Percentiles rank a stretch among this genome's conserved stretches.
phyloP scores from a whole-genome alignment of 2,113 vertebrate genomes.

The Camelus bactrianus region DNA sequence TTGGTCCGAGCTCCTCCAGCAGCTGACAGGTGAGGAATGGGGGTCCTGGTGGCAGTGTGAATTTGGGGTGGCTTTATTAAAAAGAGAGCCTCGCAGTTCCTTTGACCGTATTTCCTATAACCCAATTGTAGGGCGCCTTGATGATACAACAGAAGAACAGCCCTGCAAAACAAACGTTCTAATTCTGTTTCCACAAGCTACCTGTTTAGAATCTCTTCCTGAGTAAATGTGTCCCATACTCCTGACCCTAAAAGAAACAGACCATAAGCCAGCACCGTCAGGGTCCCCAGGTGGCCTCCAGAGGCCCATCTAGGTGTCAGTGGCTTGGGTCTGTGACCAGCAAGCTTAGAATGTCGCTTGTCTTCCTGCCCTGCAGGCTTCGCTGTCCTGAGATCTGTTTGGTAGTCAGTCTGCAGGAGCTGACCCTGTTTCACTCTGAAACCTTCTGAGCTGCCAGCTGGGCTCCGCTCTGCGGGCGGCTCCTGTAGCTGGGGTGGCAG shows the following conservation, averaged over 20 bases:
- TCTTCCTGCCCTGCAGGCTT: not conserved
- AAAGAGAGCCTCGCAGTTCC: not conserved
- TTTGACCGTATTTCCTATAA: not conserved
- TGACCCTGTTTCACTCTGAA: not conserved
- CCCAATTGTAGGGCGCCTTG: not conserved
- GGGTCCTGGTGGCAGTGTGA: not conserved
- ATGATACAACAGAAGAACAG: not conserved
- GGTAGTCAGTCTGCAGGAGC: not conserved
- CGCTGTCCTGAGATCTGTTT: not conserved
- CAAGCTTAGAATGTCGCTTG: not conserved
- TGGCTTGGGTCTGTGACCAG: not conserved
- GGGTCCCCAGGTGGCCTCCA: not conserved
- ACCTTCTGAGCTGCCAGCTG: not conserved
- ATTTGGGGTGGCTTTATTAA: not conserved
- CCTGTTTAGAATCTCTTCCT: not conserved
- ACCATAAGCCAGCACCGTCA: too few species aligned
- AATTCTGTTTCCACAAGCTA: not conserved
- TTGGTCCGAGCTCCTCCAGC: not conserved
- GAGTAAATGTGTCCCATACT: not conserved
- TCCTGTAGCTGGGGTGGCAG: not conserved
- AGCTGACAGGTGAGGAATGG: not conserved
- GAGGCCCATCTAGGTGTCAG: not conserved
- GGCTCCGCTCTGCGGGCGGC: not conserved
- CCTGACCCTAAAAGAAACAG: not conserved
- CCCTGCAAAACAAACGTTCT: not conserved